Conservation (phyloP, 2,113 vertebrate genomes). For the Puntigrus tetrazona region DNA sequence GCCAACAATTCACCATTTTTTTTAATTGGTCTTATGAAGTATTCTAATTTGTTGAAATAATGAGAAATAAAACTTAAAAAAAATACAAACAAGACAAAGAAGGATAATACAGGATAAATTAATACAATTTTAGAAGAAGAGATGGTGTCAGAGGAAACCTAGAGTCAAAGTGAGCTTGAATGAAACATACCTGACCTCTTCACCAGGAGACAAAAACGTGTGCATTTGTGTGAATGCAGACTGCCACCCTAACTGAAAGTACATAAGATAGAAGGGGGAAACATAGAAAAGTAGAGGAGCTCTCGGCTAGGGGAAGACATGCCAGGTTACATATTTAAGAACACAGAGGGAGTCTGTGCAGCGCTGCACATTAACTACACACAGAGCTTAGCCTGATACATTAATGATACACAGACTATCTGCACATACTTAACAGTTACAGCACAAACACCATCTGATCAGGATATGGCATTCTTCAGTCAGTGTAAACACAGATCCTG, state of each 20-base stretch:
- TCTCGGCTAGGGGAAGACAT: slow-evolving; percentile 44
- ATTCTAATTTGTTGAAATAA: too few relatives aligned
- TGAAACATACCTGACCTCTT: slow-evolving; percentile 62
- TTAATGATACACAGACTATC: slow-evolving; percentile 50
- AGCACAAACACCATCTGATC: slow-evolving; percentile 28
- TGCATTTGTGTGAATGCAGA: background rate
- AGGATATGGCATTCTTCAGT: background rate
- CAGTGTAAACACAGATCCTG: slow-evolving; percentile 16
- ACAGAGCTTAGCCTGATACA: slow-evolving; percentile 17
- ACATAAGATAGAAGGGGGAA: slow-evolving; percentile 40
- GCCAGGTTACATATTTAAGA: background rate
- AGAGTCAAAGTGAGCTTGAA: background rate
- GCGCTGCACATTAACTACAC: slow-evolving; percentile 33
- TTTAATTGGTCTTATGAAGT: too few relatives aligned
- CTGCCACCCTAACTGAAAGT: slow-evolving; percentile 51
- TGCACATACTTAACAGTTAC: slow-evolving; percentile 34
- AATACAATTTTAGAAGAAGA: background rate
- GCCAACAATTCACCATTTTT: too few relatives aligned
- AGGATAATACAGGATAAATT: background rate
- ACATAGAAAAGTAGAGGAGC: background rate
- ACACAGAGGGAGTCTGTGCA: slow-evolving; percentile 35
- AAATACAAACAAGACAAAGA: too few relatives aligned
- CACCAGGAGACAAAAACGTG: slow-evolving; percentile 58
- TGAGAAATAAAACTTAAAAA: too few relatives aligned
- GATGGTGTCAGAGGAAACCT: slow-evolving; percentile 24